A percentile compares a stretch with the other conserved stretches of the same genome.
Conservation (phyloP, 2,797 vertebrate genomes). For the Fratercula arctica region DNA sequence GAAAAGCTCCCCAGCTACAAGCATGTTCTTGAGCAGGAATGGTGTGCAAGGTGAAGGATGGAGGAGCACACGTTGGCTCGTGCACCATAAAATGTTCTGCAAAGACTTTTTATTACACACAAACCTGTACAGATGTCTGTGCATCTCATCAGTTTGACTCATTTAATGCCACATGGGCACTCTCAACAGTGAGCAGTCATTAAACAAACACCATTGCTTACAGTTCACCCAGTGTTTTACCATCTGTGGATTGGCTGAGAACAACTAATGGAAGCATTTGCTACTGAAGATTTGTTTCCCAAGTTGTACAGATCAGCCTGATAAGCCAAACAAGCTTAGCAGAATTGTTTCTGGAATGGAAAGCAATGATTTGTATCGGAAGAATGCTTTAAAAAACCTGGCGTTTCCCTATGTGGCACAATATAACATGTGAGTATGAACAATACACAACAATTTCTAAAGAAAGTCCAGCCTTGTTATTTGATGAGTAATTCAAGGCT, state of each 20-base stretch:
- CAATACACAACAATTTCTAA: neutral
- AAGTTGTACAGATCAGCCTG: neutral
- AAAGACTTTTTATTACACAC: neutral
- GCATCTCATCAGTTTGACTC: neutral
- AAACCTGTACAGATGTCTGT: neutral
- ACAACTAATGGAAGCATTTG: neutral
- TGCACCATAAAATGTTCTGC: neutral
- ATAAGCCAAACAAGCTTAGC: neutral
- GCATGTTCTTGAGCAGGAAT: neutral
- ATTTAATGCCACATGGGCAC: neutral
- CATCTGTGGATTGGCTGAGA: neutral
- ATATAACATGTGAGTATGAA: neutral
- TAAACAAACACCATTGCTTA: neutral
- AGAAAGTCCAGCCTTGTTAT: neutral
- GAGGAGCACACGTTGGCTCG: neutral
- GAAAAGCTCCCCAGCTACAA: neutral
- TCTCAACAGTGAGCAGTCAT: neutral
- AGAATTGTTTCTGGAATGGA: neutral
- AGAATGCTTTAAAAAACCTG: neutral
- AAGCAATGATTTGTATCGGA: neutral
- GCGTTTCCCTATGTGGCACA: neutral
- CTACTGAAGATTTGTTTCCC: neutral
- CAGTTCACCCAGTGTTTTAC: neutral
- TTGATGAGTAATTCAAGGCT: neutral
- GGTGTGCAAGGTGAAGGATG: neutral